Base-by-base conservation (phyloP, 2,888 invertebrate genomes). In the Oscheius sp. region DNA sequence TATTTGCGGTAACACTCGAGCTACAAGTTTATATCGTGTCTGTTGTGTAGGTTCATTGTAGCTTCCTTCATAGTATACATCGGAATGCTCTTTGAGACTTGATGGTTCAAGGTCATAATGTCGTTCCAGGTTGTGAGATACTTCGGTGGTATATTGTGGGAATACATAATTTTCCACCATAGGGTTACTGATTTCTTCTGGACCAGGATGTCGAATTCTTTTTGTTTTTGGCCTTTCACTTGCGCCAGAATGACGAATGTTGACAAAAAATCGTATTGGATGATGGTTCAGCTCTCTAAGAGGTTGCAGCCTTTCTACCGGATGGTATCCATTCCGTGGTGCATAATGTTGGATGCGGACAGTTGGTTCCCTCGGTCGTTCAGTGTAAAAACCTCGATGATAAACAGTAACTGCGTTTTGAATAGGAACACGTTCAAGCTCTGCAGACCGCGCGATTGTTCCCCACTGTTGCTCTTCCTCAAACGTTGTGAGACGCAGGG, bases 191-290 rank as follows among this genome's bases (percentile, higher is more conserved):
- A 45, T 61, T n/a, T 78, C 78, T 56, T 78, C 78, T 30, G 65
- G 65, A 30, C 78, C 78, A 14, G 59, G 65, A 62, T 76, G 76
- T 38, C 56, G 63, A 0, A 68, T n/a, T 4, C 78, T 65, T 38
- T 64, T 70, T 2, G 68, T 61, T 20, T 51, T 56, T 38, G 66
- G 44, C 22, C 68, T 36, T 17, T 69, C 67, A n/a, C 69, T 68
- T 6, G 61, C 38, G 36, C 76, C 78, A 26, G 75, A 75, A 45
- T 79, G 79, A 14, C 68, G 61, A 8, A 81, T 68, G 56, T 73
- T 73, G 14, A 82, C 81, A 57, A 71, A 73, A 65, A 79, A 78
- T 24, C 75, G 68, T 38, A 82, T 71, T 3, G 81, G 82, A 36
- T 72, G 72, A n/a, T 66, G 59, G 26, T 68, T 61, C 71, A 80